Evolutionary conservation across 2,888 invertebrate genomes (phyloP), one percentile per base, ranked within the genome.

Genomic region (Tachina grossa): DNA sequence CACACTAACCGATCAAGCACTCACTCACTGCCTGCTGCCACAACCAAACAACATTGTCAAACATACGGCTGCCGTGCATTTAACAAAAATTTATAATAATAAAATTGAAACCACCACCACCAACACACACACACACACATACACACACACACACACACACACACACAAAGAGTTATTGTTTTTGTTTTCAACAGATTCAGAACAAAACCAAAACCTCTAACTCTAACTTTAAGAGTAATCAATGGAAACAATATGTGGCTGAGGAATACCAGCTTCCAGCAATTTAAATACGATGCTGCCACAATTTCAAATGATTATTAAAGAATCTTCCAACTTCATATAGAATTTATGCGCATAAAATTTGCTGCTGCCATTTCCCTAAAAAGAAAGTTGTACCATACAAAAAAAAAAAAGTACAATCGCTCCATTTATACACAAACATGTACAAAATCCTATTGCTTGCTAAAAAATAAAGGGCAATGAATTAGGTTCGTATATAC

Each of bases 51-150:
- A 55, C 61, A 51, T 41, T 68, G 51, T 47, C 61, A 68, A 19
- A 43, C 45, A 49, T 31, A 63, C 82, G 71, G 78, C 82, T 71
- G 65, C 79, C 66, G 71, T 31, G 31, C 39, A 78, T 85, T 77
- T 55, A 51, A 81, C 74, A 49, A 59, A 74, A 79, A 22, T 65
- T 80, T n/a, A 39, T n/a, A n/a, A 59, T 10, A 41, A n/a, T 16
- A 2, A 59, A 31, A 57, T 13, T 61, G 49, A 71, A 84, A 69
- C 61, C 74, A 69, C 76, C 53, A 74, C 76, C 53, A 85, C 31
- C 31, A 31, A 81, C 81, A 82, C 81, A 63, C 74, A 53, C 31
- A 31, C 31, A 31, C 31, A 31, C 31, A 71, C 31, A 31, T 4
- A 81, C 81, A 81, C 77, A 63, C 69, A 53, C 22, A 22, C 22